A percentile compares a stretch with the other conserved stretches of the same genome.
These are phyloP conservation scores for Trematomus bernacchii DNA, from an alignment of 2,797 vertebrate genomes.

Conservation along the genomic window DNA sequence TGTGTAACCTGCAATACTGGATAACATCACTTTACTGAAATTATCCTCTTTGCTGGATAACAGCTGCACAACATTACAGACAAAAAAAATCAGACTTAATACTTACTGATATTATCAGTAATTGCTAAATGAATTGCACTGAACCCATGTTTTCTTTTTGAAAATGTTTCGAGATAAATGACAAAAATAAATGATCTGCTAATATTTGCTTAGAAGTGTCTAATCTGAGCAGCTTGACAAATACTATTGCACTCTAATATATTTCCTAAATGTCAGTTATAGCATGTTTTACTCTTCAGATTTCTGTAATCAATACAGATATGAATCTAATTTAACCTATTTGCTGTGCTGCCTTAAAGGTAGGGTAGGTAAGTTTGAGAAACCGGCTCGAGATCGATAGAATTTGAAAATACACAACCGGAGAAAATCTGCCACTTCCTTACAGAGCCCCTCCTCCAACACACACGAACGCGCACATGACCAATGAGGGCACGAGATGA, in stretches of 20 bases:
- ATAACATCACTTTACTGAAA: conserved; percentile 19
- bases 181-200: background rate
- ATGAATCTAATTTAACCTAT: background rate
- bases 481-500: too few relatives aligned
- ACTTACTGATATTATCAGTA: conserved; percentile 11
- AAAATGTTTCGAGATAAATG: conserved; percentile 5
- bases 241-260: background rate
- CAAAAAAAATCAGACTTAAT: conserved; percentile 37
- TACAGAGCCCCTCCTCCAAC: too few relatives aligned
- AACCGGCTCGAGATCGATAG: too few relatives aligned
- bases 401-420: too few relatives aligned
- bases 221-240: background rate
- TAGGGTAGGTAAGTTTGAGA: too few relatives aligned
- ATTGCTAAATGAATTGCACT: conserved; percentile 28
- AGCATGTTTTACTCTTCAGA: background rate
- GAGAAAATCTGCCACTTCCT: too few relatives aligned
- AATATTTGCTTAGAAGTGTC: background rate
- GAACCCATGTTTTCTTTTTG: conserved; percentile 18
- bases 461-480: too few relatives aligned
- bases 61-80: conserved; percentile 19
- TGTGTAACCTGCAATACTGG: conserved; percentile 23
- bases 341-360: background rate
- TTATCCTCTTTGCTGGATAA: conserved; percentile 1
- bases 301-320: background rate
- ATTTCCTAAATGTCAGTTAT: background rate